phyloP scores from a whole-genome alignment of 2,113 vertebrate genomes.

The Poeciliopsis prolifica region DNA sequence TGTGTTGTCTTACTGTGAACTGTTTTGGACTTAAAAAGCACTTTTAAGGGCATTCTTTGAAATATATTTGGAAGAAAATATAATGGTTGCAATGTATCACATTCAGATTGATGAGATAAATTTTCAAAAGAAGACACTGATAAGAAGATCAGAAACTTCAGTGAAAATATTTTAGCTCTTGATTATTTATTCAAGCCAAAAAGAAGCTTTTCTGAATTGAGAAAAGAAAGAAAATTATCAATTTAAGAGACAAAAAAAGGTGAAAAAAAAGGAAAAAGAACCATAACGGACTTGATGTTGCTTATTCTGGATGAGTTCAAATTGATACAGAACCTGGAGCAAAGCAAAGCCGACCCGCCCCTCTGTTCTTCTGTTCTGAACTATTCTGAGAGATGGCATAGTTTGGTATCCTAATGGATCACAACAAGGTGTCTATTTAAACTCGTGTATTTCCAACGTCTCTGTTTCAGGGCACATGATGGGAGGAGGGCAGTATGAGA shows the following conservation, averaged over 20 bases:
- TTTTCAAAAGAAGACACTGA: too few relatives aligned
- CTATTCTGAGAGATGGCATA: constrained; percentile 42
- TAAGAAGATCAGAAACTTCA: too few relatives aligned
- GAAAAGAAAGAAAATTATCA: background rate
- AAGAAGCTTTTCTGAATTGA: background rate
- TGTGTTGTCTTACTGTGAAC: too few relatives aligned
- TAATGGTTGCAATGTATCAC: too few relatives aligned
- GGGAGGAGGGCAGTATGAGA: constrained; percentile 7
- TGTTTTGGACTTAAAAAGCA: too few relatives aligned
- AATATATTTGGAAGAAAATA: too few relatives aligned
- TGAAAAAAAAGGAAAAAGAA: background rate
- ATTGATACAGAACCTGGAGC: background rate
- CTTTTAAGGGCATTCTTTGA: too few relatives aligned
- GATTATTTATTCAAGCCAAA: background rate
- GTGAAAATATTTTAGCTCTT: background rate
- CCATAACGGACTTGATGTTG: background rate
- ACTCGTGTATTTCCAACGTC: constrained; percentile 16
- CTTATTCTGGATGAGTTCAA: background rate
- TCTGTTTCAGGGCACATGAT: constrained; percentile 16
- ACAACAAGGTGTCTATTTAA: constrained; percentile 54
- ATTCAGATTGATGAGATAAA: too few relatives aligned
- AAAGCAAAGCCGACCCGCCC: constrained; percentile 10
- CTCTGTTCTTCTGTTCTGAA: constrained; percentile 5
- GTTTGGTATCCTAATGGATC: constrained; percentile 69
- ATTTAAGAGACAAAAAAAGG: background rate